Percentiles rank a stretch among this genome's conserved stretches.
Evolutionary conservation across 2,888 invertebrate species (phyloP).

Genomic region (Lissonota sp.): DNA sequence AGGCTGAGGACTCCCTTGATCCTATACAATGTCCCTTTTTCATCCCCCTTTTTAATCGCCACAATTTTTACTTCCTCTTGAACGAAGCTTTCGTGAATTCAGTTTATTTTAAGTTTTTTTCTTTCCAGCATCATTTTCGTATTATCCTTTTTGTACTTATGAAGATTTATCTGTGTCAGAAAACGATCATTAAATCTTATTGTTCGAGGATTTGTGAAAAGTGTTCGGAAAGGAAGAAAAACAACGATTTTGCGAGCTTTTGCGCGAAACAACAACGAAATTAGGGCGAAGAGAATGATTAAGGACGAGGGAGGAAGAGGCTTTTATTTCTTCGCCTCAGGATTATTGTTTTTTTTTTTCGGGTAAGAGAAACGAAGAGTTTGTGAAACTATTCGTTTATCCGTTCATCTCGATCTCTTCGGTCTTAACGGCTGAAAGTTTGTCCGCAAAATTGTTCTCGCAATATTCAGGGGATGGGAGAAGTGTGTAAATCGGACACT

Average conservation of each 20-base stretch:
- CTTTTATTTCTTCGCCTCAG: constrained; percentile 2
- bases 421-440: constrained; percentile 46
- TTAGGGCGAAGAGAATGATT: not conserved
- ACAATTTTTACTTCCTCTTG: too few relatives aligned
- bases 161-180: too few relatives aligned
- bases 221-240: not conserved
- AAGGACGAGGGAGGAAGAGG: not conserved
- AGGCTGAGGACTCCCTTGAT: too few relatives aligned
- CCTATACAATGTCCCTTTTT: too few relatives aligned
- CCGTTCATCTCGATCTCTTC: constrained; percentile 1
- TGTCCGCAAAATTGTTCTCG: constrained; percentile 18
- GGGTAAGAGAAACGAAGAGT: not conserved
- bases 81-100: too few relatives aligned
- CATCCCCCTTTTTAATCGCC: too few relatives aligned
- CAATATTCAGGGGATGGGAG: constrained; percentile 3
- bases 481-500: too few relatives aligned
- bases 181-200: too few relatives aligned
- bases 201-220: too few relatives aligned
- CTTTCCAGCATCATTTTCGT: too few relatives aligned
- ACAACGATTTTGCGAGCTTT: not conserved
- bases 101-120: too few relatives aligned
- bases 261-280: not conserved
- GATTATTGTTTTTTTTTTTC: constrained; percentile 21
- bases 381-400: constrained; percentile 2
- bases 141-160: too few relatives aligned